Evolutionary conservation across 2,113 vertebrate genomes (phyloP).

Genomic region (Hyperoodon ampullatus): DNA sequence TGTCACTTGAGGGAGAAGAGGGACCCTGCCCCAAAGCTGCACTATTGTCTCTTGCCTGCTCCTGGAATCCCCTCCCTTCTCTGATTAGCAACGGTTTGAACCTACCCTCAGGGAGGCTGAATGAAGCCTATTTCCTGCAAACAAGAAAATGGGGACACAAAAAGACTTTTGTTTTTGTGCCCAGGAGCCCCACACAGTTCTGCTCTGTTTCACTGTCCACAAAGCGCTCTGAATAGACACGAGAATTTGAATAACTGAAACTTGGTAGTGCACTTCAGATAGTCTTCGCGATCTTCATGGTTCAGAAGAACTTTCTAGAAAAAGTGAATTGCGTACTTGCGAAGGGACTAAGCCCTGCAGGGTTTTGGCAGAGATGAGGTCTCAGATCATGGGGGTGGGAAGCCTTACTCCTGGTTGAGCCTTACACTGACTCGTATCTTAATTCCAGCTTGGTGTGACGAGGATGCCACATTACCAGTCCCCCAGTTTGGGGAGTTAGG

Average conservation of each 20-base stretch:
- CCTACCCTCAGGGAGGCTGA: background rate
- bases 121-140: background rate
- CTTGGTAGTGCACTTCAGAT: background rate
- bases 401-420: background rate
- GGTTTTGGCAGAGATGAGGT: background rate
- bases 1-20: background rate
- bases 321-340: background rate
- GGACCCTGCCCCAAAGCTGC: background rate
- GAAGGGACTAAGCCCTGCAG: background rate
- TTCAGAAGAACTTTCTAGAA: conserved; percentile 40
- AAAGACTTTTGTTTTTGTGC: background rate
- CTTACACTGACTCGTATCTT: background rate
- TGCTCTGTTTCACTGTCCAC: background rate
- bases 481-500: background rate
- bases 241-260: background rate
- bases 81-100: background rate
- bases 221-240: background rate
- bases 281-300: background rate
- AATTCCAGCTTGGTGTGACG: background rate
- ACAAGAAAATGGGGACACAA: background rate
- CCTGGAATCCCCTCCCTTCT: background rate
- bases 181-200: background rate
- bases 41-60: background rate
- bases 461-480: background rate
- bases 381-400: background rate